Base-by-base conservation (phyloP, 1,140 invertebrate genomes). In the Samia ricini region DNA sequence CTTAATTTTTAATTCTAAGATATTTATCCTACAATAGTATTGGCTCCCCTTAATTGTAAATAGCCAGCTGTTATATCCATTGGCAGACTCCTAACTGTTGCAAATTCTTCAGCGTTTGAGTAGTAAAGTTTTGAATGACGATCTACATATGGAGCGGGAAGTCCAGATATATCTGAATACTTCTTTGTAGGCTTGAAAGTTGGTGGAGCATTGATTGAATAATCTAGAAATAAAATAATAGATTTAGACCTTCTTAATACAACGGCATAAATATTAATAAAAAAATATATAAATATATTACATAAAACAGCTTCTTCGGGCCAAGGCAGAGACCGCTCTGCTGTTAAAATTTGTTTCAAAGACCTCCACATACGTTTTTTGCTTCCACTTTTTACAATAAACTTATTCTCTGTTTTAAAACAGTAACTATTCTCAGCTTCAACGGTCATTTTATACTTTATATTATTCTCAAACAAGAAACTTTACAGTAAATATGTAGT, bases 1-100 rank as follows among this genome's bases (percentile, higher is more conserved):
- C n/a, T n/a, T n/a, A n/a, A n/a, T n/a, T n/a, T n/a, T n/a, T n/a
- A n/a, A n/a, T n/a, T n/a, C n/a, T n/a, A n/a, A n/a, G n/a, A n/a
- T n/a, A 42, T 29, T 92, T 89, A 94, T 81, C 94, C 95, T 57
- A 97, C 95, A 77, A 96, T 95, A 79, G 94, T 97, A 49, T 93
- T 96, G 7, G 96, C 96, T 81, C 96, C 96, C 65, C 97, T 92
- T 23, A 98, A 87, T 51, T 96, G 94, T 56, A 98, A 83, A 86
- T 97, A 98, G 21, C 97, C 97, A 61, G 96, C 94, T 23, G 97
- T 96, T 69, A 98, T 96, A 79, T 98, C 97, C 93, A 96, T 97
- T 20, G 97, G 96, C 64, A 98, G 89, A 76, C 94, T 95, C 72
- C 95, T 92, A 23, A 98, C 94, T 21, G 95, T 95, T 15, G 93